A percentile compares a stretch with the other conserved stretches of the same genome.
These are phyloP conservation scores for Pinctada fucata DNA, from an alignment of 2,888 invertebrate species.

Conservation along the genomic window DNA sequence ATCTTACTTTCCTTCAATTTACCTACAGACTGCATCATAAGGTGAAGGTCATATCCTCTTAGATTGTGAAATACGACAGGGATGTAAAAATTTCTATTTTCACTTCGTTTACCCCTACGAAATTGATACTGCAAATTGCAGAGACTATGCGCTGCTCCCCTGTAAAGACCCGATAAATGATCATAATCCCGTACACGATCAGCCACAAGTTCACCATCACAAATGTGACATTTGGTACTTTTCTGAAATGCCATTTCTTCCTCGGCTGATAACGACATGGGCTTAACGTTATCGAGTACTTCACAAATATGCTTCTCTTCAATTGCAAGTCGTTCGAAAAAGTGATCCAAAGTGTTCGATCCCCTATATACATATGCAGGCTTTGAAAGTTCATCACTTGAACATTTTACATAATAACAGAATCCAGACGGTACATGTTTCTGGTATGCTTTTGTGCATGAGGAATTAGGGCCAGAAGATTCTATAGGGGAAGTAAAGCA, in stretches of 20 bases:
- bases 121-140: constrained; percentile 38
- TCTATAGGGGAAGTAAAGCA: constrained; percentile 1
- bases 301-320: constrained; percentile 33
- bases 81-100: constrained; percentile 11
- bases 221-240: constrained; percentile 26
- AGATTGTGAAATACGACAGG: constrained; percentile 47
- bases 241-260: constrained; percentile 18
- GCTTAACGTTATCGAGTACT: constrained; percentile 25
- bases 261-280: constrained; percentile 16
- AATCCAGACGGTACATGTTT: constrained; percentile 4
- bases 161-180: too few species aligned
- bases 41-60: constrained; percentile 42
- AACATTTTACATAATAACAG: constrained; percentile 6
- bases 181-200: constrained; percentile 39
- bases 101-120: constrained; percentile 11
- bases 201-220: constrained; percentile 3
- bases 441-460: background rate
- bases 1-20: constrained; percentile 30
- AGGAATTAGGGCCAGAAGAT: too few species aligned
- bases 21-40: constrained; percentile 40
- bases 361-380: constrained; percentile 2
- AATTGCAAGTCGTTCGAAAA: constrained; percentile 14
- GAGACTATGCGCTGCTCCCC: constrained; percentile 31
- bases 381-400: background rate
- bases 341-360: background rate